Evolutionary conservation across 2,888 invertebrate genomes (phyloP).

Genomic region (Lithosia quadra): DNA sequence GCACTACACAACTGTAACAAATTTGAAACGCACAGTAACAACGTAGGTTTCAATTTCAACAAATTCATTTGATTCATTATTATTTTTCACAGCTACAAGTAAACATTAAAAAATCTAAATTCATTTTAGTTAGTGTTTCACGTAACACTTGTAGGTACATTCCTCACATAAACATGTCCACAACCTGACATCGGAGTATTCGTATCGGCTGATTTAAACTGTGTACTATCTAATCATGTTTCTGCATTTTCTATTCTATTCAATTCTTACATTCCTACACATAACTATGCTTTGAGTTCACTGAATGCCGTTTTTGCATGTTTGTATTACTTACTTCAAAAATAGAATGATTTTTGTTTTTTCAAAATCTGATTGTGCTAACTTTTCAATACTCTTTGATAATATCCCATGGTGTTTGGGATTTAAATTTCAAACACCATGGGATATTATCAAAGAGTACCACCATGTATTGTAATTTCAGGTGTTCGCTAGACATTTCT

Average conservation of each 20-base stretch:
- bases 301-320: conserved; percentile 38
- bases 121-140: conserved; percentile 3
- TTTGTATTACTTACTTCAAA: conserved; percentile 4
- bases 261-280: conserved; percentile 8
- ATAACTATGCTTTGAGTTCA: conserved; percentile 33
- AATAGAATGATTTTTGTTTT: conserved; percentile 3
- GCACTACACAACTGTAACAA: conserved; percentile 26
- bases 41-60: conserved; percentile 23
- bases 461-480: conserved; percentile 57
- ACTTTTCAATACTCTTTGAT: conserved; percentile 15
- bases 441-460: conserved; percentile 4
- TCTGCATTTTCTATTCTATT: background rate
- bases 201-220: conserved; percentile 16
- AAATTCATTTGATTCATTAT: conserved; percentile 12
- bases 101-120: background rate
- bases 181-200: conserved; percentile 8
- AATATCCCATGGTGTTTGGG: background rate
- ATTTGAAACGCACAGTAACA: background rate
- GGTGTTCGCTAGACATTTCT: conserved; percentile 80
- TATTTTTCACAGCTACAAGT: background rate
- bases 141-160: background rate
- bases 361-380: conserved; percentile 30
- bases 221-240: conserved; percentile 12
- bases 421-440: conserved; percentile 7
- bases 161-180: background rate